Evolutionary conservation across 2,797 vertebrate genomes (phyloP).

Genomic region (Numenius phaeopus): DNA sequence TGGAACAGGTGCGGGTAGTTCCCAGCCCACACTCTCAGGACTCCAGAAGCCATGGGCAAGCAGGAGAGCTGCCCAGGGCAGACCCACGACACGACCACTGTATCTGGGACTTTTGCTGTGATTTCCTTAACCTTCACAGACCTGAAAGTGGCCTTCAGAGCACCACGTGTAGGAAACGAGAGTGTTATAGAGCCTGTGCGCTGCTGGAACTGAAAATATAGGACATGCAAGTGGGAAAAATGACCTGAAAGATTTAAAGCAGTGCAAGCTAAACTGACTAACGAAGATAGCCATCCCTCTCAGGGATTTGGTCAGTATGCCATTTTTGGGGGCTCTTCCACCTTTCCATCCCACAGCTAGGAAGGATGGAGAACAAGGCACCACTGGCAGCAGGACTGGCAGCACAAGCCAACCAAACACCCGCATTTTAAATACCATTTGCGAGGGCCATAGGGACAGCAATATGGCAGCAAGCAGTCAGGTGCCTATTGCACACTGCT

Average conservation of each 20-base stretch:
- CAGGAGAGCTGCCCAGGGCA: neutral
- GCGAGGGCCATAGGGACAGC: accelerated
- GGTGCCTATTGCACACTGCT: accelerated
- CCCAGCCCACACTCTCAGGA: neutral
- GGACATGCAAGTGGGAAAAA: neutral
- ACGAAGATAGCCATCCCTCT: accelerated
- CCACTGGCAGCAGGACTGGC: neutral
- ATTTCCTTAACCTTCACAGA: neutral
- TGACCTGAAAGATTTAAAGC: neutral
- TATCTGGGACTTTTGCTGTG: neutral
- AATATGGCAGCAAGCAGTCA: accelerated
- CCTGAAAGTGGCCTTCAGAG: neutral
- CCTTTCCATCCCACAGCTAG: neutral
- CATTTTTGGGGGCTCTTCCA: neutral
- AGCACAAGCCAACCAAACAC: neutral
- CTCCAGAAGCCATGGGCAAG: neutral
- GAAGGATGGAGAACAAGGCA: neutral
- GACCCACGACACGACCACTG: accelerated
- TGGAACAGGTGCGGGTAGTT: accelerated
- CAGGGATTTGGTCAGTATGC: neutral
- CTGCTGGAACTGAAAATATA: neutral
- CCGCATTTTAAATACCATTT: accelerated
- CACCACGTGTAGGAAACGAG: neutral
- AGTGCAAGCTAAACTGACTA: neutral
- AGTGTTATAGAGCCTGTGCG: accelerated